Evolutionary conservation across 2,888 invertebrate genomes (phyloP).

Genomic region (Drosophila maculinotata): DNA sequence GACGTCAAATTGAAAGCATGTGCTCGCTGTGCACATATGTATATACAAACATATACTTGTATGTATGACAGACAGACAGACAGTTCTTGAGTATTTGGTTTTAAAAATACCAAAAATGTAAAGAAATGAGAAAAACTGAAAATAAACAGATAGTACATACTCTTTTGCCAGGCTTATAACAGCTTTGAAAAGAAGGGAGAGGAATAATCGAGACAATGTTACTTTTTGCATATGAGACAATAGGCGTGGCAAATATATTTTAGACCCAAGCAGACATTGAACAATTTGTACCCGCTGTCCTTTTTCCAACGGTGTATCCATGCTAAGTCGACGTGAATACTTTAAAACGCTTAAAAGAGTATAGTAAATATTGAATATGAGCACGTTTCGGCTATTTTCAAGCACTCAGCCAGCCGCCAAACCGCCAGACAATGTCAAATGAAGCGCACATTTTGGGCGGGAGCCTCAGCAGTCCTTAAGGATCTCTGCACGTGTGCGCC

Average conservation of each 20-base stretch:
- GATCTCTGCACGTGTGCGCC: conserved; percentile 33
- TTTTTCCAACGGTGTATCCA: background rate
- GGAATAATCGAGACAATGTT: background rate
- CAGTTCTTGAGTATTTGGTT: conserved; percentile 45
- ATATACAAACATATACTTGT: conserved; percentile 2
- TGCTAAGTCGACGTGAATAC: conserved; percentile 6
- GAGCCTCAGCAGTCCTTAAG: conserved; percentile 21
- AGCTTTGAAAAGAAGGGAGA: background rate
- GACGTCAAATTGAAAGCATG: conserved; percentile 65
- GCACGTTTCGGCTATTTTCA: conserved; percentile 31
- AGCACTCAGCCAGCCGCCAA: conserved; percentile 7
- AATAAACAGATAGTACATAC: conserved; percentile 1
- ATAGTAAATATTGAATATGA: conserved; percentile 31
- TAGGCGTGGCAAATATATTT: too few relatives aligned
- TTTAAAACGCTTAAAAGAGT: conserved; percentile 26
- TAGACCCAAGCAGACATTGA: too few relatives aligned
- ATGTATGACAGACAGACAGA: conserved; percentile 49
- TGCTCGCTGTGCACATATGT: conserved; percentile 27
- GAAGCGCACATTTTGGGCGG: conserved; percentile 23
- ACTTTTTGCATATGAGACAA: background rate
- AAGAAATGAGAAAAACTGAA: conserved; percentile 16
- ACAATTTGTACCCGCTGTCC: too few relatives aligned
- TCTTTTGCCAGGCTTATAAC: background rate
- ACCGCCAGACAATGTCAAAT: conserved; percentile 28
- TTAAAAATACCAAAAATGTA: conserved; percentile 9